Conservation (phyloP, 2,888 invertebrate species). For the Aquatica leii region DNA sequence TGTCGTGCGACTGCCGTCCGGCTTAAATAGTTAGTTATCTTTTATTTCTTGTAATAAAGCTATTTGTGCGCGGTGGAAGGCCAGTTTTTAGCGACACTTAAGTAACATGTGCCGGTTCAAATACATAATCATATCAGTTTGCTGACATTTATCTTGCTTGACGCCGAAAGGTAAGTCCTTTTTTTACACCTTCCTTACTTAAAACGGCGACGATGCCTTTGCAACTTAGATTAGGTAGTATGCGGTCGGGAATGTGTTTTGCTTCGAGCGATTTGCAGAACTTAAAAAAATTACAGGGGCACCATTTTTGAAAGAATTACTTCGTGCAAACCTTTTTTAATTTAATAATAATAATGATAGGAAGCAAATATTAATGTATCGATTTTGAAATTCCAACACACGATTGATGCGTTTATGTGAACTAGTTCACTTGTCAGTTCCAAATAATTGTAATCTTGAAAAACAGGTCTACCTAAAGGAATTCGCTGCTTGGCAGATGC, state of each 20-base stretch:
- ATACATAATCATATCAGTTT: conserved; percentile 46
- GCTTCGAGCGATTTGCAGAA: conserved; percentile 41
- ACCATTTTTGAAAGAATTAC: conserved; percentile 45
- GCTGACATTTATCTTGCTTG: conserved; percentile 51
- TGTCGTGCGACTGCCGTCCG: conserved; percentile 43
- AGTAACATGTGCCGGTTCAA: conserved; percentile 50
- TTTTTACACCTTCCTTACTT: conserved; percentile 18
- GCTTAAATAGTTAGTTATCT: conserved; percentile 34
- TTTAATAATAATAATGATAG: no score
- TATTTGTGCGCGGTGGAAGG: conserved; percentile 29
- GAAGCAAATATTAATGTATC: no score
- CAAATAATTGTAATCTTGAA: conserved; percentile 45
- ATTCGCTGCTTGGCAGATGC: conserved; percentile 41
- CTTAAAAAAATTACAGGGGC: conserved; percentile 46
- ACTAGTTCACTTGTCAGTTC: conserved; percentile 44
- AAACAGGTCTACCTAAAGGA: conserved; percentile 44
- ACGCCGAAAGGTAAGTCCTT: conserved; percentile 51
- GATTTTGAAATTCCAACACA: no score
- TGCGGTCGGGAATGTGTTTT: conserved; percentile 45
- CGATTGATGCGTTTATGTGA: conserved; percentile 41
- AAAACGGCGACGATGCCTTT: no score
- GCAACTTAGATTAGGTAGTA: conserved; percentile 26
- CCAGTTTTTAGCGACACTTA: conserved; percentile 29
- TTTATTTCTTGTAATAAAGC: conserved; percentile 34
- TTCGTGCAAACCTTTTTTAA: no score